Conservation (phyloP, 2,888 invertebrate species). For the Arrhopalites spinosus region DNA sequence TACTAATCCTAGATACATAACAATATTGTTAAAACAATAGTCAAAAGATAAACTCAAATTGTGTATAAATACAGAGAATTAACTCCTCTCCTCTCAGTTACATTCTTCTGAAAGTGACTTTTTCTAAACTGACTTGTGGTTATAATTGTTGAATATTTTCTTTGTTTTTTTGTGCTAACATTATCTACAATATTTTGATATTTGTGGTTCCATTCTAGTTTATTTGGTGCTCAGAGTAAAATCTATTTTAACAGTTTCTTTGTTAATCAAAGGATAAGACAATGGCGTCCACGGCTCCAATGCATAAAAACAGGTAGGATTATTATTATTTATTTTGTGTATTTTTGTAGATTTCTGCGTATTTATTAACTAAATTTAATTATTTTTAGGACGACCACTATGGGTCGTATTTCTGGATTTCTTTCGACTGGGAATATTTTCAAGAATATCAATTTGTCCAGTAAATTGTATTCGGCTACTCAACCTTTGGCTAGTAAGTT, state of each 20-base stretch:
- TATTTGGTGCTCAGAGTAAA: too few relatives aligned
- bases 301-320: constrained; percentile 60
- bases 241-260: too few relatives aligned
- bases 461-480: background rate
- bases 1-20: too few relatives aligned
- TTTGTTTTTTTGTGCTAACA: too few relatives aligned
- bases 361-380: background rate
- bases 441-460: constrained; percentile 55
- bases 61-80: background rate
- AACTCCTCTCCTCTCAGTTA: background rate
- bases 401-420: constrained; percentile 61
- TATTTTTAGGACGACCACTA: background rate
- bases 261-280: background rate
- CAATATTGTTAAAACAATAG: background rate
- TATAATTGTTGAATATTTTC: too few relatives aligned
- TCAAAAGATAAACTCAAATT: background rate
- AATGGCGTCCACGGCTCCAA: constrained; percentile 53
- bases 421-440: constrained; percentile 59
- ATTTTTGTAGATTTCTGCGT: background rate
- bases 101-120: background rate
- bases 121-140: background rate
- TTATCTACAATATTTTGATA: too few relatives aligned
- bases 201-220: too few relatives aligned
- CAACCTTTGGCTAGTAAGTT: background rate
- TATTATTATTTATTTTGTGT: constrained; percentile 57